These are phyloP conservation scores for Coreoperca whiteheadi DNA, from an alignment of 2,113 vertebrate genomes.

Conservation along the genomic window DNA sequence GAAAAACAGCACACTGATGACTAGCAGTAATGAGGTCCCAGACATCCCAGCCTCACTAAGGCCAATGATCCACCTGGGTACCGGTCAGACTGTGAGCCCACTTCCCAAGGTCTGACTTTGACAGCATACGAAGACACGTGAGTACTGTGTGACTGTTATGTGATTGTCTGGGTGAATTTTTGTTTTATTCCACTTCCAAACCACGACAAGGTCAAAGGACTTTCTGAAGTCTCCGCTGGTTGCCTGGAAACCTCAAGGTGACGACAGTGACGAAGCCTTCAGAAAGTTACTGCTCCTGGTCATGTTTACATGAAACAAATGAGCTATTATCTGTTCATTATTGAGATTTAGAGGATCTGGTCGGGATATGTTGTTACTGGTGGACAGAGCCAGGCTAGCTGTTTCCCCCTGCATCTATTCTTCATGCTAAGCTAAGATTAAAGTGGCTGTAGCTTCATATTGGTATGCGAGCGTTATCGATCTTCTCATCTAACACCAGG, in stretches of 20 bases:
- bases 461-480: neutral
- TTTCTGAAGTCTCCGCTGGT: neutral
- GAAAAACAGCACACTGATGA: slow-evolving; percentile 19
- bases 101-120: neutral
- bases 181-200: neutral
- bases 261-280: neutral
- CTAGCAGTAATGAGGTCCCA: slow-evolving; percentile 37
- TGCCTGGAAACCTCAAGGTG: neutral
- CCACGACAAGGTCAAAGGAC: neutral
- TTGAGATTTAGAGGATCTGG: neutral
- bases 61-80: slow-evolving; percentile 22
- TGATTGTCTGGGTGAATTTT: neutral
- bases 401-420: neutral
- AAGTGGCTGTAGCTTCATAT: neutral
- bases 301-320: neutral
- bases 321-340: neutral
- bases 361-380: neutral
- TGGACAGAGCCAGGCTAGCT: neutral
- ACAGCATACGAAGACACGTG: neutral
- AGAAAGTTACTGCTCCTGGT: neutral
- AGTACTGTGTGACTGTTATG: rapidly evolving
- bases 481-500: neutral
- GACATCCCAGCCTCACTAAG: neutral
- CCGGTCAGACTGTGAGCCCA: neutral
- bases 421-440: neutral